These are phyloP conservation scores for Vanessa tameamea DNA, from an alignment of 1,140 invertebrate genomes.

Conservation along the genomic window DNA sequence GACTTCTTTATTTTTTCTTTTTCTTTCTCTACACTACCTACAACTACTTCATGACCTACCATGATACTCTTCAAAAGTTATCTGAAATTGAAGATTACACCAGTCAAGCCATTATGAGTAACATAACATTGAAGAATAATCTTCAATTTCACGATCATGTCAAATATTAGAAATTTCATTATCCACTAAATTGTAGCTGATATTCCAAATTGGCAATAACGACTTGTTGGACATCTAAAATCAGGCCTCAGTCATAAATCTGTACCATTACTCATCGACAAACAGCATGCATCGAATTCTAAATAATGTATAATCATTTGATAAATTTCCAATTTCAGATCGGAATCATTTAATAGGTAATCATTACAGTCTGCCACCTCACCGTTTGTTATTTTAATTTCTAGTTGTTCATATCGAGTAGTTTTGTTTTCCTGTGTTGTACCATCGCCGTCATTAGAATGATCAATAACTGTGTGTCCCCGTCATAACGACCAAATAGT, in stretches of 20 bases:
- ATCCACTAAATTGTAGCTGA: not conserved
- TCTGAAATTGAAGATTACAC: constrained; percentile 49
- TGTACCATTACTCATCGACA: constrained; percentile 14
- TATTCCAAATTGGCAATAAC: constrained; percentile 24
- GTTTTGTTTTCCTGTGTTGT: constrained; percentile 63
- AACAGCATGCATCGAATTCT: constrained; percentile 54
- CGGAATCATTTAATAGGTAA: constrained; percentile 82
- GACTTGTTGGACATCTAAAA: constrained; percentile 12
- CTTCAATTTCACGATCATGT: constrained; percentile 43
- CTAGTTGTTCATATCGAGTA: constrained; percentile 68
- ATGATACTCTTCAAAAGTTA: constrained; percentile 35
- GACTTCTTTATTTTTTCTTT: constrained; percentile 44
- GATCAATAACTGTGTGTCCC: constrained; percentile 59
- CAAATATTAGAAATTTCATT: not conserved
- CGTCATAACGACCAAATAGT: constrained; percentile 45
- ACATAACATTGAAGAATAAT: not conserved
- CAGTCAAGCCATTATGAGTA: not conserved
- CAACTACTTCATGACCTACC: constrained; percentile 56
- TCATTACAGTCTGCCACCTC: constrained; percentile 66
- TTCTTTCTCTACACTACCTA: constrained; percentile 48
- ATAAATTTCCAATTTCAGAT: constrained; percentile 80
- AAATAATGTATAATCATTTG: constrained; percentile 69
- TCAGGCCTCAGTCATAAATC: constrained; percentile 7
- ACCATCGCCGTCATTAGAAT: constrained; percentile 48
- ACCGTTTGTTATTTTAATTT: constrained; percentile 59